These are phyloP conservation scores for Microtus montanus DNA, from an alignment of 2,113 vertebrate species.

Conservation along the genomic window DNA sequence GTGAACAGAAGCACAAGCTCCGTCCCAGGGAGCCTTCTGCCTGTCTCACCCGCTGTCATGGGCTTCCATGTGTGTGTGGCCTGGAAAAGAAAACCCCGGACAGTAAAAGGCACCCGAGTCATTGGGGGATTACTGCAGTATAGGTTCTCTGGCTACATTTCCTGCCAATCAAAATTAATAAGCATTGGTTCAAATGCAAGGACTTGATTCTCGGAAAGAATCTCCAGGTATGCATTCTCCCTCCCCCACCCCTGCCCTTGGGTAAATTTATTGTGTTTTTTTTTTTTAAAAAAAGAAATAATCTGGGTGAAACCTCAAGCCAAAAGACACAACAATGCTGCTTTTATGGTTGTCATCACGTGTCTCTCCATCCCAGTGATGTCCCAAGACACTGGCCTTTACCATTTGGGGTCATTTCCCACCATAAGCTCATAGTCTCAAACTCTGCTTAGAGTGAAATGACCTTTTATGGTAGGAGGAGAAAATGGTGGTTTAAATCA, in stretches of 20 bases:
- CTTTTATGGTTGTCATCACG: background rate
- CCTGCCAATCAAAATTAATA: background rate
- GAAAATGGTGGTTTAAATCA: background rate
- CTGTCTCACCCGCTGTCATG: background rate
- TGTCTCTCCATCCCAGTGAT: background rate
- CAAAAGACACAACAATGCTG: background rate
- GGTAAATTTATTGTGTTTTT: background rate
- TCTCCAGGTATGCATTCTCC: background rate
- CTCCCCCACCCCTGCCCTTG: too few species aligned
- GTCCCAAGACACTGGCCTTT: background rate
- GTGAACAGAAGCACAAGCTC: background rate
- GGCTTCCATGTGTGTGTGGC: background rate
- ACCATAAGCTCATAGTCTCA: background rate
- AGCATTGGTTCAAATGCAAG: background rate
- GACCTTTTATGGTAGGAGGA: background rate
- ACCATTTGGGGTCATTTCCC: background rate
- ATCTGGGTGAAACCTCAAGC: background rate
- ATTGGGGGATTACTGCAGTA: background rate
- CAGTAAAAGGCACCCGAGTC: background rate
- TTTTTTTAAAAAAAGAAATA: background rate
- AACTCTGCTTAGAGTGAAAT: background rate
- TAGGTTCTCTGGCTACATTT: background rate
- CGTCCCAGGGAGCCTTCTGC: background rate
- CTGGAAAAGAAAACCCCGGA: too few species aligned
- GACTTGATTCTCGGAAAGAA: conserved; percentile 34